These are phyloP conservation scores for Brachynemurus nebulosus DNA, from an alignment of 2,888 invertebrate genomes.

Conservation along the genomic window DNA sequence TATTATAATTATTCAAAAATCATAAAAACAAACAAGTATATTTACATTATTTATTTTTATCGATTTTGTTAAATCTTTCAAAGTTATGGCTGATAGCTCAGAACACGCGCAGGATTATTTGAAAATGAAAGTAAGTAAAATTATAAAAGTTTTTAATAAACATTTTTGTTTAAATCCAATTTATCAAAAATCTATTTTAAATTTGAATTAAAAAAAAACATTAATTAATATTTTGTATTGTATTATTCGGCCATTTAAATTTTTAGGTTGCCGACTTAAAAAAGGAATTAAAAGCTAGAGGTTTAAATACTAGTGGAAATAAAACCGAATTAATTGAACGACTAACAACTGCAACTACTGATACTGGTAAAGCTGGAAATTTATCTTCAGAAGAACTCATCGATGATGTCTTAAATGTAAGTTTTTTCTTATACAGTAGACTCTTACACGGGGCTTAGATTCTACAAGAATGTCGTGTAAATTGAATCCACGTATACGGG, in stretches of 20 bases:
- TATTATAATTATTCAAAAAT: too few species aligned
- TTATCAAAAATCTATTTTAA: too few species aligned
- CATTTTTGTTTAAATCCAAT: conserved; percentile 1
- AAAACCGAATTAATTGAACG: conserved; percentile 70
- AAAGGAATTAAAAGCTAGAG: conserved; percentile 65
- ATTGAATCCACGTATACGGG: too few species aligned
- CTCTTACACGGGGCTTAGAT: too few species aligned
- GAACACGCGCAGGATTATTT: conserved; percentile 21
- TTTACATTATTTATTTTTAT: too few species aligned
- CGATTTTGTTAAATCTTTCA: not conserved
- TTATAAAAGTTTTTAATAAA: conserved; percentile 12
- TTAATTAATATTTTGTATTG: not conserved
- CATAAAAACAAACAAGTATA: too few species aligned
- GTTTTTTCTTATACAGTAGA: too few species aligned
- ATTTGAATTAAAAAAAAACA: too few species aligned
- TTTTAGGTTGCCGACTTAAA: conserved; percentile 71
- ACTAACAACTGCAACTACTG: conserved; percentile 42
- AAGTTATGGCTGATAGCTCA: conserved; percentile 22
- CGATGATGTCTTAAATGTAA: conserved; percentile 39
- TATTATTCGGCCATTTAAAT: not conserved
- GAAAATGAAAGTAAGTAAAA: conserved; percentile 25
- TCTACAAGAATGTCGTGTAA: too few species aligned
- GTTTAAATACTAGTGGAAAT: conserved; percentile 59
- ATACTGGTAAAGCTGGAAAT: conserved; percentile 32
- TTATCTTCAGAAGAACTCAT: conserved; percentile 36